phyloP scores from a whole-genome alignment of 1,140 invertebrate genomes.

The Bombus superbus region DNA sequence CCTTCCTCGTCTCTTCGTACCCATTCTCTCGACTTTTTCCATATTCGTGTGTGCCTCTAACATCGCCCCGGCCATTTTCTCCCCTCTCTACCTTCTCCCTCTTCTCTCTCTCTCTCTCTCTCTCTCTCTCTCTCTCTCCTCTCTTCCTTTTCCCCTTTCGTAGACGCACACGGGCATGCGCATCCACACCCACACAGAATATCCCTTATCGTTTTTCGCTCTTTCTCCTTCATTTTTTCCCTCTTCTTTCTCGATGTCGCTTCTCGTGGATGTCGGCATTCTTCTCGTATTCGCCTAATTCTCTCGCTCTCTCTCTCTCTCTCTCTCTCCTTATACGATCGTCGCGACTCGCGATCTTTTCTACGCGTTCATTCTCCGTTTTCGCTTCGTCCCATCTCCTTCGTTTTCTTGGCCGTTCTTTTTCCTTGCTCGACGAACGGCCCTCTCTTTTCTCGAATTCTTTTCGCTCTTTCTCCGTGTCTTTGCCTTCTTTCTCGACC shows the following conservation, averaged over 20 bases:
- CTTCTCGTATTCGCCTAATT: not conserved
- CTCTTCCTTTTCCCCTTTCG: slow-evolving; percentile 3
- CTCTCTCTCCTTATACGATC: not conserved
- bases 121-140: not conserved
- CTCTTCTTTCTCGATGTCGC: not conserved
- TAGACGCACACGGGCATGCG: slow-evolving; percentile 11
- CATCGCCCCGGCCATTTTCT: not conserved
- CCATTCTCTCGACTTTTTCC: not conserved
- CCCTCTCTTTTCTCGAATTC: slow-evolving; percentile 38
- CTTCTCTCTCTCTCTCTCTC: not conserved
- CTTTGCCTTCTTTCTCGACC: slow-evolving; percentile 28
- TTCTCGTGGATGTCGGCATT: not conserved
- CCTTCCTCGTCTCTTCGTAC: not conserved
- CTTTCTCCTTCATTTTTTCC: not conserved
- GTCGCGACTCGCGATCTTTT: slow-evolving; percentile 1
- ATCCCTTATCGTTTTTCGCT: slow-evolving; percentile 37
- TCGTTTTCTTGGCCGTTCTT: not conserved
- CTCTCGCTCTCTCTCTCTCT: not conserved
- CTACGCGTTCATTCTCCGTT: not conserved
- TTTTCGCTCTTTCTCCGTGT: slow-evolving; percentile 9
- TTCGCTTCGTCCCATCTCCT: not conserved
- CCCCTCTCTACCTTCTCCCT: not conserved
- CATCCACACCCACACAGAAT: not conserved
- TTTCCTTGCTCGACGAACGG: not conserved
- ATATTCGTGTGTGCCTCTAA: not conserved